These are phyloP conservation scores for Myripristis jacobus DNA, from an alignment of 2,797 vertebrate species.

Conservation along the genomic window DNA sequence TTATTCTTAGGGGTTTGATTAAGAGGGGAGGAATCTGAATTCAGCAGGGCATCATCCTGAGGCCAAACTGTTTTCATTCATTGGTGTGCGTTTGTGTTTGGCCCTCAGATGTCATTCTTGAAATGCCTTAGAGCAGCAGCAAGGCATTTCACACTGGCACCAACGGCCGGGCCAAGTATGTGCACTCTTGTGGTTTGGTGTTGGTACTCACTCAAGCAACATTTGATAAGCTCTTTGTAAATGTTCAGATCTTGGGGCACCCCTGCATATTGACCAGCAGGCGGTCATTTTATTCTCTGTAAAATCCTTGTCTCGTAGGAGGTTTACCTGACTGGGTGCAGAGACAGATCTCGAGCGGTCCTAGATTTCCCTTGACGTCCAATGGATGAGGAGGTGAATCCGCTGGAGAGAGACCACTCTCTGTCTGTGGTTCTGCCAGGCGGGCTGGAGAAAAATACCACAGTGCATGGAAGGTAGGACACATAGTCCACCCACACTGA, in stretches of 20 bases:
- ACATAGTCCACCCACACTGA: background rate
- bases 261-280: background rate
- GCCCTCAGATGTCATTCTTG: background rate
- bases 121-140: conserved; percentile 13
- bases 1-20: no score
- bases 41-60: no score
- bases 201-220: background rate
- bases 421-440: conserved; percentile 91
- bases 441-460: conserved; percentile 85
- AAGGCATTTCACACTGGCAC: conserved; percentile 39
- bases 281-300: background rate
- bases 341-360: conserved; percentile 58
- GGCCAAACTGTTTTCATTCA: conserved; percentile 22
- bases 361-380: conserved; percentile 49
- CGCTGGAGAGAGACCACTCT: conserved; percentile 84
- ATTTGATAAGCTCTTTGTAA: background rate
- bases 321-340: conserved; percentile 79
- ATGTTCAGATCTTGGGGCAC: background rate
- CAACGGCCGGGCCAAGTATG: background rate
- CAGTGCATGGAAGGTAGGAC: conserved; percentile 88
- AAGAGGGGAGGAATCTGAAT: no score
- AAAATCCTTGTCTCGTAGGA: conserved; percentile 61
- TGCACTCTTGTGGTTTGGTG: background rate
- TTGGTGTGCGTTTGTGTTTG: background rate
- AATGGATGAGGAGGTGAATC: conserved; percentile 88